These are phyloP conservation scores for Caretta caretta DNA, from an alignment of 2,113 vertebrate genomes.

Conservation along the genomic window DNA sequence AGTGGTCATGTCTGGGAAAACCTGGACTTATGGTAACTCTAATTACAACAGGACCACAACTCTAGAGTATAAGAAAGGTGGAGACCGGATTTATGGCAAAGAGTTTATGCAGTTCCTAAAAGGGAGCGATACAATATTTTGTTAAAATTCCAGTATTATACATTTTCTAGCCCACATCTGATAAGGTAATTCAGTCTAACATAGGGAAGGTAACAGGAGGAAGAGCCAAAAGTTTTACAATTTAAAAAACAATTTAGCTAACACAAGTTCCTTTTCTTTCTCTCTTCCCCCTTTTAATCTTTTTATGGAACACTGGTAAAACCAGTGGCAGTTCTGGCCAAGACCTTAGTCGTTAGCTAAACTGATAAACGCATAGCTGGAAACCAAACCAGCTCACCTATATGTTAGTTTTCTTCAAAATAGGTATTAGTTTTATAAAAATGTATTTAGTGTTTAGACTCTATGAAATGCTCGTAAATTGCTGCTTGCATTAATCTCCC, in stretches of 20 bases:
- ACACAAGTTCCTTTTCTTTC: neutral
- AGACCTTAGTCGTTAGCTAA: neutral
- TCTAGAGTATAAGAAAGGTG: neutral
- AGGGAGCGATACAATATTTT: neutral
- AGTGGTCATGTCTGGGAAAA: too few species aligned
- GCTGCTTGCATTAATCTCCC: neutral
- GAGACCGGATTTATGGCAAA: conserved; percentile 12
- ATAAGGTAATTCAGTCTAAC: rapidly evolving
- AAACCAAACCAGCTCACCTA: neutral
- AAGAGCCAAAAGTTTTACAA: too few species aligned
- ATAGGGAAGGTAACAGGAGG: neutral
- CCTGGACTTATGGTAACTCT: neutral
- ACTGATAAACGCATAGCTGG: neutral
- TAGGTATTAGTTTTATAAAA: neutral
- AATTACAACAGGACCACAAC: neutral
- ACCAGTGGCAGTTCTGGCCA: neutral
- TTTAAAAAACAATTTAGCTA: too few species aligned
- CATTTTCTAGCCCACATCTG: neutral
- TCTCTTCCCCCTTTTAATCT: neutral
- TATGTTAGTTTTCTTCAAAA: neutral
- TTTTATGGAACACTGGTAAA: neutral
- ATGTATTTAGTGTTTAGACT: neutral
- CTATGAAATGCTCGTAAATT: neutral
- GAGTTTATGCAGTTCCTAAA: neutral
- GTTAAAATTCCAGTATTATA: neutral